Evolutionary conservation across 2,113 vertebrate genomes (phyloP).

Genomic region (Oryzias curvinotus): DNA sequence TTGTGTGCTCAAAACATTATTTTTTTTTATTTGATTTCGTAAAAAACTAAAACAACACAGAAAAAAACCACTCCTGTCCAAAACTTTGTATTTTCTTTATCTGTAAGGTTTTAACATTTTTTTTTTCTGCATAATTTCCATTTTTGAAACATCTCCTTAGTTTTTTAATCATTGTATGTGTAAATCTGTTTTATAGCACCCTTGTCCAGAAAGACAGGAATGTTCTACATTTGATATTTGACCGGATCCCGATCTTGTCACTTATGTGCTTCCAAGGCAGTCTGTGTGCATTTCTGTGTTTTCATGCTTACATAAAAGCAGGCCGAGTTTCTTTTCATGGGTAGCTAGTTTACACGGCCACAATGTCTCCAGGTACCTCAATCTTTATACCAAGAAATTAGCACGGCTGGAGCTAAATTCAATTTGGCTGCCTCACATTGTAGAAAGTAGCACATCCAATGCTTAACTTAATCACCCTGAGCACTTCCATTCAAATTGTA

Average conservation of each 20-base stretch:
- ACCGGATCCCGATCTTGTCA: not conserved
- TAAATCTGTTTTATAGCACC: too few species aligned
- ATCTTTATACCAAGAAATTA: constrained; percentile 48
- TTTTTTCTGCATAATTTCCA: too few species aligned
- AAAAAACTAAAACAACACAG: too few species aligned
- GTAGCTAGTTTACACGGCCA: constrained; percentile 12
- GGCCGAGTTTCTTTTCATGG: constrained; percentile 34
- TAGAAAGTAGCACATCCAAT: constrained; percentile 30
- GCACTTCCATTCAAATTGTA: constrained; percentile 33
- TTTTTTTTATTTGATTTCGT: too few species aligned
- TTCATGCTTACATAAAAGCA: constrained; percentile 34
- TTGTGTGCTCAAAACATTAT: too few species aligned
- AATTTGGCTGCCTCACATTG: constrained; percentile 11
- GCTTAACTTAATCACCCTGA: constrained; percentile 19
- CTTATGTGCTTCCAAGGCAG: constrained; percentile 1
- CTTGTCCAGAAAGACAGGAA: too few species aligned
- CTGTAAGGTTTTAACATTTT: too few species aligned
- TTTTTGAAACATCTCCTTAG: too few species aligned
- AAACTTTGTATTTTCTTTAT: too few species aligned
- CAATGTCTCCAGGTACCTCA: constrained; percentile 23
- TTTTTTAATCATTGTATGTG: too few species aligned
- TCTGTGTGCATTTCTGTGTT: constrained; percentile 6
- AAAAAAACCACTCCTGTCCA: too few species aligned
- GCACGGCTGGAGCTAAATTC: constrained; percentile 18
- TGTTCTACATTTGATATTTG: too few species aligned